Evolutionary conservation across 2,888 invertebrate genomes (phyloP).

Genomic region (Hybos culiciformis): DNA sequence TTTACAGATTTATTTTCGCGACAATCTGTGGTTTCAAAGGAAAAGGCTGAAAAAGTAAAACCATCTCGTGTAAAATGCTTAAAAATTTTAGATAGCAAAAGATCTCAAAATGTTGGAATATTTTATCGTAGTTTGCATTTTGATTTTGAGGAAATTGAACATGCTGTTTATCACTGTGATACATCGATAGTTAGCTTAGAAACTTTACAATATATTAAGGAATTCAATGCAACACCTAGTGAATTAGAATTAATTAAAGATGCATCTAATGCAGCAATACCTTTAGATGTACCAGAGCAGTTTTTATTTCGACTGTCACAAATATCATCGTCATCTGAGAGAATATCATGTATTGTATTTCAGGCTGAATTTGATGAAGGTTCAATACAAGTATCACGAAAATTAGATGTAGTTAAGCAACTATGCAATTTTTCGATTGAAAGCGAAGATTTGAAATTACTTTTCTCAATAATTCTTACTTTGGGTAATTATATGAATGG

Average conservation of each 20-base stretch:
- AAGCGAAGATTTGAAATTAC: conserved; percentile 60
- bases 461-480: conserved; percentile 80
- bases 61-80: conserved; percentile 62
- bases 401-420: conserved; percentile 71
- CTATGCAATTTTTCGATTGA: conserved; percentile 70
- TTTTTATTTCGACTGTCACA: conserved; percentile 78
- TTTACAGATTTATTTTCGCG: conserved; percentile 82
- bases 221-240: conserved; percentile 64
- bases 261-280: conserved; percentile 60
- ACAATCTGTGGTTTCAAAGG: conserved; percentile 62
- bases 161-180: conserved; percentile 85
- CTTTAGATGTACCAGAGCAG: conserved; percentile 82
- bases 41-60: conserved; percentile 55
- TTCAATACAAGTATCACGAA: conserved; percentile 64
- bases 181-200: conserved; percentile 79
- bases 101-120: conserved; percentile 91
- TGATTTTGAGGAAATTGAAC: conserved; percentile 78
- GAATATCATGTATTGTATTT: conserved; percentile 86
- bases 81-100: conserved; percentile 80
- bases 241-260: conserved; percentile 65
- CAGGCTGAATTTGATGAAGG: conserved; percentile 84
- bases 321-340: conserved; percentile 79
- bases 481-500: conserved; percentile 97
- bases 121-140: conserved; percentile 79
- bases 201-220: conserved; percentile 69